Conservation (phyloP, 2,113 vertebrate species). For the Mesembrinibis cayennensis region DNA sequence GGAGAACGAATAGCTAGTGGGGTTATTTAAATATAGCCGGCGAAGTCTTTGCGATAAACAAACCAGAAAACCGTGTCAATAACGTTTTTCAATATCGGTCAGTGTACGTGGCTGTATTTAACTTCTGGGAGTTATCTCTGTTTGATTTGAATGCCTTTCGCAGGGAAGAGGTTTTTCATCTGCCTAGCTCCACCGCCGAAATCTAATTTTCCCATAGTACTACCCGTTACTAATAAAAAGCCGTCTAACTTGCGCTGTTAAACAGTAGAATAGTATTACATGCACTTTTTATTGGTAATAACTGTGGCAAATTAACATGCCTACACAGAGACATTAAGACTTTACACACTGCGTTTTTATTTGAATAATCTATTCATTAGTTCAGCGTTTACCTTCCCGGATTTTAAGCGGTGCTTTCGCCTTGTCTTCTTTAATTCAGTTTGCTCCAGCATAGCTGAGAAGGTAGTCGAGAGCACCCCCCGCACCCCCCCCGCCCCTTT, state of each 20-base stretch:
- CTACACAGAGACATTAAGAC: conserved; percentile 37
- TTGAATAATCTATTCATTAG: conserved; percentile 31
- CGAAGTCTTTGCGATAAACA: neutral
- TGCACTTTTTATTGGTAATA: conserved; percentile 66
- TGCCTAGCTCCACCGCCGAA: conserved; percentile 19
- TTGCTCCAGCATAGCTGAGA: neutral
- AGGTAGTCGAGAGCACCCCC: neutral
- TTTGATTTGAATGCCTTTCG: neutral
- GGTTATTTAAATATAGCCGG: conserved; percentile 47
- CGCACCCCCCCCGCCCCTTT: neutral
- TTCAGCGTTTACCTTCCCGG: conserved; percentile 4
- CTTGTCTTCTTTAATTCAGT: neutral
- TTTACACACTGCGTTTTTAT: conserved; percentile 1
- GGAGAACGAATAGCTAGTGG: neutral
- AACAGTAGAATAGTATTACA: conserved; percentile 41
- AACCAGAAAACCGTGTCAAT: neutral
- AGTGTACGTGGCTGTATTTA: neutral
- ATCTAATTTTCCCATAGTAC: conserved; percentile 38
- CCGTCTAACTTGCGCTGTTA: conserved; percentile 59
- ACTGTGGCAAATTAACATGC: conserved; percentile 70
- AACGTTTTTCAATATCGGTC: neutral
- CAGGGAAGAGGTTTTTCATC: neutral
- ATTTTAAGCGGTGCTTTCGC: conserved; percentile 20
- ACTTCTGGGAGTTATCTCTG: neutral
- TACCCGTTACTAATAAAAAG: conserved; percentile 64